Evolutionary conservation across 2,888 invertebrate genomes (phyloP).

Genomic region (Lamellibrachia satsuma): DNA sequence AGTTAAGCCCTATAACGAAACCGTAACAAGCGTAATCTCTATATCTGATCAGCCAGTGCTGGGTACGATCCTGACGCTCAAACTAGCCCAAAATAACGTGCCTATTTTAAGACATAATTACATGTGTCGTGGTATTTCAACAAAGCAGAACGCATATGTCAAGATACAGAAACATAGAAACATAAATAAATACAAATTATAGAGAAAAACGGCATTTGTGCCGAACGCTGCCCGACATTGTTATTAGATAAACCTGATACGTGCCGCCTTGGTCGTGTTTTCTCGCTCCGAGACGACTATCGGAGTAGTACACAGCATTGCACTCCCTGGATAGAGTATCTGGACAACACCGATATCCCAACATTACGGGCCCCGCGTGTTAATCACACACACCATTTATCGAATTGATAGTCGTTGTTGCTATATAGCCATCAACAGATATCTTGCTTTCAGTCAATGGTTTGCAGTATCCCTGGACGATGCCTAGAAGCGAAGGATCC

Average conservation of each 20-base stretch:
- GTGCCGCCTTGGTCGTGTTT: neutral
- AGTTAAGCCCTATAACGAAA: neutral
- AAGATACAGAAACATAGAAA: neutral
- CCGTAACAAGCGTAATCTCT: neutral
- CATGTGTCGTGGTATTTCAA: conserved; percentile 4
- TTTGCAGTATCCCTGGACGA: neutral
- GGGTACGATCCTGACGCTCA: neutral
- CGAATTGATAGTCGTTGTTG: no score
- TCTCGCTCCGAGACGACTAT: neutral
- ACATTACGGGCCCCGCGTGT: no score
- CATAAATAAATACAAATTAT: neutral
- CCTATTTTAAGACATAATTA: neutral
- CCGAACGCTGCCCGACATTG: neutral
- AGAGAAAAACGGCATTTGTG: neutral
- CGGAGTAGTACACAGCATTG: no score
- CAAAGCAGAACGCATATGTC: neutral
- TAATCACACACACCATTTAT: no score
- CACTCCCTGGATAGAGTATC: no score
- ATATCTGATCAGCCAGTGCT: neutral
- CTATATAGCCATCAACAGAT: no score
- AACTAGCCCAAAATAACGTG: neutral
- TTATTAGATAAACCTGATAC: neutral
- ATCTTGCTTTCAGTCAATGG: no score
- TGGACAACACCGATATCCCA: no score
- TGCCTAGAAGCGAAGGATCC: neutral